These are phyloP conservation scores for Diadema setosum DNA, from an alignment of 35 echinoderm and acorn worm genomes.

Conservation along the genomic window DNA sequence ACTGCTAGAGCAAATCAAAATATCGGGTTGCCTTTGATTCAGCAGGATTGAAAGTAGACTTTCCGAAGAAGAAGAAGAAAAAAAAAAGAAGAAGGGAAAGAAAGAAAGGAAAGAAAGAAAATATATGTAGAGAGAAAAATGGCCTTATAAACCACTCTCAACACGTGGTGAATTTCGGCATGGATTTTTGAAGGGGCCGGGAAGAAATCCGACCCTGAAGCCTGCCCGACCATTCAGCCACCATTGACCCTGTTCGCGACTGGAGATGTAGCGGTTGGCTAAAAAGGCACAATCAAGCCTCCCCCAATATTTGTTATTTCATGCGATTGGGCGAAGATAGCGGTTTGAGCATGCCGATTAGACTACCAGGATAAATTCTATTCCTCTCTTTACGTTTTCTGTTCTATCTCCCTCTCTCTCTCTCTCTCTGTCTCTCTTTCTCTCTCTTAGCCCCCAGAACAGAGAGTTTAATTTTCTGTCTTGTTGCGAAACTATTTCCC, in stretches of 20 bases:
- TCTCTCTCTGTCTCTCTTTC: background rate
- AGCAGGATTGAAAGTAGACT: conserved; percentile 12
- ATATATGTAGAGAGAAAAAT: background rate
- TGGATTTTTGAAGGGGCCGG: background rate
- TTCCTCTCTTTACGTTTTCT: background rate
- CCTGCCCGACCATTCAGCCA: background rate
- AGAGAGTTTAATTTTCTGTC: conserved; percentile 1
- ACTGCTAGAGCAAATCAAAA: conserved; percentile 3
- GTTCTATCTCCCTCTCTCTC: background rate
- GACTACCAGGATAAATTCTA: too few relatives aligned
- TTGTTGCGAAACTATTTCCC: conserved; percentile 1
- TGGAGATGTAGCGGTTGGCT: background rate
- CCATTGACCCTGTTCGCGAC: too few relatives aligned
- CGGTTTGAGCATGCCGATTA: too few relatives aligned
- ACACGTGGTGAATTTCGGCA: too few relatives aligned
- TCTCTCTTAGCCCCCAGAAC: background rate
- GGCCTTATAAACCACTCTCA: background rate
- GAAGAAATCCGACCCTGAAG: background rate
- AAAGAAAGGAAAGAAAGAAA: background rate
- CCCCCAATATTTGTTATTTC: background rate
- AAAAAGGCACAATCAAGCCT: background rate
- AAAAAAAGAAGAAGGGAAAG: background rate
- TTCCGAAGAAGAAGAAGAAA: background rate
- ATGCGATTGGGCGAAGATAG: background rate
- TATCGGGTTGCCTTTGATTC: conserved; percentile 25